Evolutionary conservation across 2,888 invertebrate species (phyloP).

Genomic region (Chaitophorus viminalis): DNA sequence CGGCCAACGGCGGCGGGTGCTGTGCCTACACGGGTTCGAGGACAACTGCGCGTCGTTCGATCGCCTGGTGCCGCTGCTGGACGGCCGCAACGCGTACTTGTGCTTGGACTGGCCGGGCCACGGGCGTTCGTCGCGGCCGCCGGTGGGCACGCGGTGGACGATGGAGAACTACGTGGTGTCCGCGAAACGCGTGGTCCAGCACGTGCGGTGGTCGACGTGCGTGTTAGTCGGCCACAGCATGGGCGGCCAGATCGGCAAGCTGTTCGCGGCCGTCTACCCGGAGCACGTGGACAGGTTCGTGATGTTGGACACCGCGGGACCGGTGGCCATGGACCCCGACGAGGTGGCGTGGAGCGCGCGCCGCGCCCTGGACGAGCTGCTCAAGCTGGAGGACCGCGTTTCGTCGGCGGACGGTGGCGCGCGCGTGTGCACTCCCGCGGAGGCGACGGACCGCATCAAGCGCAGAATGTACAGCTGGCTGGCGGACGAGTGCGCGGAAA

Average conservation of each 20-base stretch:
- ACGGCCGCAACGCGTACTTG: conserved; percentile 66
- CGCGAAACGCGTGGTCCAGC: conserved; percentile 72
- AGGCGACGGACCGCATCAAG: conserved; percentile 63
- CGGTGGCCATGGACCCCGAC: conserved; percentile 41
- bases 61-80: conserved; percentile 73
- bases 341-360: conserved; percentile 61
- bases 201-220: conserved; percentile 76
- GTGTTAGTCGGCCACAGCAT: conserved; percentile 77
- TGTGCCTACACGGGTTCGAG: conserved; percentile 81
- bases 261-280: conserved; percentile 63
- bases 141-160: conserved; percentile 72
- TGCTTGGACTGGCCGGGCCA: conserved; percentile 78
- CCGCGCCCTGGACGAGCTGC: conserved; percentile 61
- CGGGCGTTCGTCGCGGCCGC: conserved; percentile 77
- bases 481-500: conserved; percentile 64
- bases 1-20: conserved; percentile 70
- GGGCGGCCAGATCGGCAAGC: conserved; percentile 62
- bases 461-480: conserved; percentile 62
- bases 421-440: conserved; percentile 64
- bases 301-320: conserved; percentile 62
- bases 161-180: conserved; percentile 68
- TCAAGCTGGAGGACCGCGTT: conserved; percentile 63
- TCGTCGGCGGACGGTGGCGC: conserved; percentile 44
- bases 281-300: conserved; percentile 52
- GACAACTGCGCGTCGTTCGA: conserved; percentile 84